These are phyloP conservation scores for Eupeodes luniger DNA, from an alignment of 2,888 invertebrate genomes.

Conservation along the genomic window DNA sequence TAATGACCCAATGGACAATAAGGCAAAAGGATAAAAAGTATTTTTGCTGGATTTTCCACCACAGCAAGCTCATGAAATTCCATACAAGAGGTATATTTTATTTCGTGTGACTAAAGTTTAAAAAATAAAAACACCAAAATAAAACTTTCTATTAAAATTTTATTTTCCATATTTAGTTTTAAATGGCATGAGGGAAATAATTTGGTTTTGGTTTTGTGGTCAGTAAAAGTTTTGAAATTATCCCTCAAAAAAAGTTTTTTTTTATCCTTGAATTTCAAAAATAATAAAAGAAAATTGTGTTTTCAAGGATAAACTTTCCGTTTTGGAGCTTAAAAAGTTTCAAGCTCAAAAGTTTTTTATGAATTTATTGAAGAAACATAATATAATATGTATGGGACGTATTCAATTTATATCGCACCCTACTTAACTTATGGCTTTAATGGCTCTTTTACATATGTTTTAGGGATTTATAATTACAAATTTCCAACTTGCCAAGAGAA, in stretches of 20 bases:
- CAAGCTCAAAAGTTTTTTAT: not conserved
- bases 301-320: not conserved
- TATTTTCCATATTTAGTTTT: conserved; percentile 28
- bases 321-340: not conserved
- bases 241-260: conserved; percentile 20
- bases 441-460: no score
- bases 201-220: conserved; percentile 27
- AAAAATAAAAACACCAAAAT: not conserved
- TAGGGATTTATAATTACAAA: no score
- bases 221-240: conserved; percentile 38
- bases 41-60: not conserved
- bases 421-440: not conserved
- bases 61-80: not conserved
- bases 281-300: not conserved
- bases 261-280: not conserved
- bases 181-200: conserved; percentile 39
- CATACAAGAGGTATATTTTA: not conserved
- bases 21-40: conserved; percentile 1
- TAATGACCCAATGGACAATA: conserved; percentile 1
- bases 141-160: conserved; percentile 33
- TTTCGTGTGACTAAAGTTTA: not conserved
- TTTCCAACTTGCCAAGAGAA: no score
- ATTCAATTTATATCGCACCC: not conserved
- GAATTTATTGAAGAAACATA: not conserved
- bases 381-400: not conserved